phyloP scores from a whole-genome alignment of 2,888 invertebrate species.

The Cenopis cana region DNA sequence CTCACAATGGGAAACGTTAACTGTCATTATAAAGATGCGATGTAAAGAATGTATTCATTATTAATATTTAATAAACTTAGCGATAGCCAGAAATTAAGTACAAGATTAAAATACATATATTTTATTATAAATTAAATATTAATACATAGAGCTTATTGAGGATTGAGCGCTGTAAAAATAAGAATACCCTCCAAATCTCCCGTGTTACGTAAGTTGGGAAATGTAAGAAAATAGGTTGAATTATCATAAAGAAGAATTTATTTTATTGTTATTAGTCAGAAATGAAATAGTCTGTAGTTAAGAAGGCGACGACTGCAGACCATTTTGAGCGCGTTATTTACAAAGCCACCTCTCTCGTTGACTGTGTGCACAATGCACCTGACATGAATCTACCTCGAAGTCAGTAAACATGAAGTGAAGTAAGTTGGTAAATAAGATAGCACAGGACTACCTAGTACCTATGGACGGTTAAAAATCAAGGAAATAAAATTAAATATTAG shows the following conservation, averaged over 20 bases:
- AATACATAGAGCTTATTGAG: not conserved
- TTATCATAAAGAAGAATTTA: not conserved
- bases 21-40: conserved; percentile 20
- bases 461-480: too few relatives aligned
- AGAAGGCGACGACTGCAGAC: too few relatives aligned
- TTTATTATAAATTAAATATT: not conserved
- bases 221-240: not conserved
- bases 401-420: too few relatives aligned
- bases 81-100: not conserved
- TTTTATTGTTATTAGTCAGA: too few relatives aligned
- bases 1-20: not conserved
- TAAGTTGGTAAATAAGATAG: too few relatives aligned
- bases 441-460: too few relatives aligned
- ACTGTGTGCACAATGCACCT: too few relatives aligned
- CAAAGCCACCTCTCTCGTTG: too few relatives aligned
- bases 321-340: too few relatives aligned
- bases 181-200: not conserved
- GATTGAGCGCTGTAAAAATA: not conserved
- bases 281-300: too few relatives aligned
- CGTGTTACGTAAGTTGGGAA: conserved; percentile 1
- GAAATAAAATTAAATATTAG: too few relatives aligned
- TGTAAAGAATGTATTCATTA: conserved; percentile 78
- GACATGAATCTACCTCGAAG: too few relatives aligned
- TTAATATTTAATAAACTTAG: conserved; percentile 44
- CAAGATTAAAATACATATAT: not conserved